Evolutionary conservation across 2,797 vertebrate genomes (phyloP).

Genomic region (Odontamblyopus lacepedii): DNA sequence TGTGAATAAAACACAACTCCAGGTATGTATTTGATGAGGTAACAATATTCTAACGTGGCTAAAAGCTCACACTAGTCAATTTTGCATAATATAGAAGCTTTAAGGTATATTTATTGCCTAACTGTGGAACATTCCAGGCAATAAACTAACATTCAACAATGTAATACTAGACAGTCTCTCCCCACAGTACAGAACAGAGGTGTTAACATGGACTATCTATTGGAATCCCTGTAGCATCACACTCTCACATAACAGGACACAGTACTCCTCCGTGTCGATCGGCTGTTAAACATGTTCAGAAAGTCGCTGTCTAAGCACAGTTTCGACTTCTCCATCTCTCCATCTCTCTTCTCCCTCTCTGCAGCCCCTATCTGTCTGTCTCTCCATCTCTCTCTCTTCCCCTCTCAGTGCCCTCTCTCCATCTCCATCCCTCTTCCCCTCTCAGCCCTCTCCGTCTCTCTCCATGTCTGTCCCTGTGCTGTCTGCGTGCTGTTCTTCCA

Average conservation of each 20-base stretch:
- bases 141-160: too few species aligned
- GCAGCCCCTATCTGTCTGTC: background rate
- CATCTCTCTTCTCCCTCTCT: background rate
- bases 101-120: too few species aligned
- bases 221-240: background rate
- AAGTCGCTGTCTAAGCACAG: slow-evolving; percentile 1
- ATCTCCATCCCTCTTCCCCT: background rate
- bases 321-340: slow-evolving; percentile 12
- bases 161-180: too few species aligned
- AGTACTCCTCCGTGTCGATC: background rate
- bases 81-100: too few species aligned
- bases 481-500: slow-evolving; percentile 22
- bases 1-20: too few species aligned
- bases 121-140: too few species aligned
- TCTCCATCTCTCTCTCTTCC: slow-evolving; percentile 2
- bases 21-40: too few species aligned
- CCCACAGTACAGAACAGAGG: background rate
- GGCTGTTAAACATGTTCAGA: slow-evolving; percentile 6
- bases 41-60: too few species aligned
- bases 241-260: background rate
- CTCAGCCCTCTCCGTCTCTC: background rate
- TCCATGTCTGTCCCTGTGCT: slow-evolving; percentile 19
- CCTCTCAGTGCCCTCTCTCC: background rate
- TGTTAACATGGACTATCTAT: background rate
- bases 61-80: too few species aligned